Evolutionary conservation across 2,797 vertebrate genomes (phyloP).

Genomic region (Hapalemur alaotrensis): DNA sequence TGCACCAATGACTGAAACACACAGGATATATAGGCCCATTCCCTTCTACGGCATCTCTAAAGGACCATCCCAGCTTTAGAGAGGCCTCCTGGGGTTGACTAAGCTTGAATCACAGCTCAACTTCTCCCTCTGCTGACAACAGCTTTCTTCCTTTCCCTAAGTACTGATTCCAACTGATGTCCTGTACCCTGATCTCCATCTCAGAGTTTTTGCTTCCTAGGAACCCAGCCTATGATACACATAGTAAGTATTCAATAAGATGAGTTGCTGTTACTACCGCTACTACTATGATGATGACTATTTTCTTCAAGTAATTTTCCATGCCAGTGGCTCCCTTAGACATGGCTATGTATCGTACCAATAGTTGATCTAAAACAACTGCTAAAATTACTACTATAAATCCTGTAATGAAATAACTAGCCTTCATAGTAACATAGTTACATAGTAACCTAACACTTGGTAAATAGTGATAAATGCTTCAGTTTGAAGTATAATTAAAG

Average conservation of each 20-base stretch:
- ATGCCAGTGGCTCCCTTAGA: not conserved
- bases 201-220: not conserved
- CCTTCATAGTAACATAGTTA: not conserved
- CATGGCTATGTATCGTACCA: not conserved
- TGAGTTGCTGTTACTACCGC: not conserved
- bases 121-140: not conserved
- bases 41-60: not conserved
- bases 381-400: not conserved
- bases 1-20: not conserved
- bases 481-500: not conserved
- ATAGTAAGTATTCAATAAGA: not conserved
- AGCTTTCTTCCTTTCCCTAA: not conserved
- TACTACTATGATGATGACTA: not conserved
- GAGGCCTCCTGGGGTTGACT: not conserved
- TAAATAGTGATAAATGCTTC: not conserved
- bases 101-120: not conserved
- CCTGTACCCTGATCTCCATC: not conserved
- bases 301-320: not conserved
- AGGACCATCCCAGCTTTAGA: too few species aligned
- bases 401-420: not conserved
- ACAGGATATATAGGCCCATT: accelerated
- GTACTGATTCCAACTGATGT: not conserved
- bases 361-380: not conserved
- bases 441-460: not conserved
- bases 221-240: not conserved